phyloP scores from a whole-genome alignment of 2,888 invertebrate genomes.

The Xanthorhoe spadicearia region DNA sequence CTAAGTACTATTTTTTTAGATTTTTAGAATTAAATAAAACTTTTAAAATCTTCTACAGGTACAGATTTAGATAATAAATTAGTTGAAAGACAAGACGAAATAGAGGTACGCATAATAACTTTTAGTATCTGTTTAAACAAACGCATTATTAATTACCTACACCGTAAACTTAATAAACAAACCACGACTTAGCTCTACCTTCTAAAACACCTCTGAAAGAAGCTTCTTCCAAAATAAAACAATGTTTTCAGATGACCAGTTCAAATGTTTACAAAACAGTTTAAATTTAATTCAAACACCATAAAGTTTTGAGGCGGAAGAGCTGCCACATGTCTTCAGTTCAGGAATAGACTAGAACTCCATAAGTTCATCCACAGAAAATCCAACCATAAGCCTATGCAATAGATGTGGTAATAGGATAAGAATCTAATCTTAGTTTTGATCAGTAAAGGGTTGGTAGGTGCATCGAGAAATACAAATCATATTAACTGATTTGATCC shows the following conservation, averaged over 20 bases:
- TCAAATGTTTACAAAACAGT: slow-evolving; percentile 42
- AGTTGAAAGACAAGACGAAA: too few relatives aligned
- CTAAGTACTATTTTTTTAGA: too few relatives aligned
- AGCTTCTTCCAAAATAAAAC: slow-evolving; percentile 16
- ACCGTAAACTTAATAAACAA: slow-evolving; percentile 18
- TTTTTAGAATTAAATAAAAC: too few relatives aligned
- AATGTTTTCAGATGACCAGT: slow-evolving; percentile 20
- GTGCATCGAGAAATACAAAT: not conserved
- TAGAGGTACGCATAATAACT: not conserved
- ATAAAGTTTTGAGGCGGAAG: slow-evolving; percentile 58
- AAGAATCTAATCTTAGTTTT: not conserved
- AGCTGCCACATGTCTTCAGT: slow-evolving; percentile 61
- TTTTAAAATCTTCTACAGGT: too few relatives aligned
- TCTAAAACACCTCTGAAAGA: slow-evolving; percentile 13
- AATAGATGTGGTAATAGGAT: slow-evolving; percentile 15
- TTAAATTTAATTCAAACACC: slow-evolving; percentile 49
- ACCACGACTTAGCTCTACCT: slow-evolving; percentile 18
- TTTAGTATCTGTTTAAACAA: slow-evolving; percentile 18
- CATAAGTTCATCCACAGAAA: slow-evolving; percentile 44
- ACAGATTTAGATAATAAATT: too few relatives aligned
- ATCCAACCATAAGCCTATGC: slow-evolving; percentile 21
- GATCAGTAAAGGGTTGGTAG: slow-evolving; percentile 12
- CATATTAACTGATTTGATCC: not conserved
- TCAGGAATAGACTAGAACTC: slow-evolving; percentile 69
- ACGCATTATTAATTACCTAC: slow-evolving; percentile 1